phyloP scores from a whole-genome alignment of 2,797 vertebrate genomes.

The Neosilurus mollespiculum region DNA sequence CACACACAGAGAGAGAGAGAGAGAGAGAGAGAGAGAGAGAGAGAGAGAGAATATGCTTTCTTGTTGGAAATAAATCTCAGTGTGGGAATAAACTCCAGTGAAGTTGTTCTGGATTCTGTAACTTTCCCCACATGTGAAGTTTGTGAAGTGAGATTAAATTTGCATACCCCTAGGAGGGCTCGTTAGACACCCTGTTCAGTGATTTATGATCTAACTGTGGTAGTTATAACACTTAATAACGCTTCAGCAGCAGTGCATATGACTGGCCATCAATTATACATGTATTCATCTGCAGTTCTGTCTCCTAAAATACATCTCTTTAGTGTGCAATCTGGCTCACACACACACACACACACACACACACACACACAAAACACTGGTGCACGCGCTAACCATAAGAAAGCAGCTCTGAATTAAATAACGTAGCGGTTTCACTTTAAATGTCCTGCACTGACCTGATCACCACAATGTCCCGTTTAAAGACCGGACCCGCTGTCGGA shows the following conservation, averaged over 20 bases:
- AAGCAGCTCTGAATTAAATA: neutral
- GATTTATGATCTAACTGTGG: neutral
- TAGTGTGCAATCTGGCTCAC: neutral
- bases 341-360: neutral
- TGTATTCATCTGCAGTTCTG: neutral
- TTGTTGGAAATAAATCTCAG: neutral
- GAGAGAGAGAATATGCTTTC: too few relatives aligned
- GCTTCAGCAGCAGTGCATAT: neutral
- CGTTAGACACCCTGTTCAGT: neutral
- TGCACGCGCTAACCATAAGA: conserved; percentile 21
- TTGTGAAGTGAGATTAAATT: too few relatives aligned
- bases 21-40: neutral
- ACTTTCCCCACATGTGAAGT: neutral
- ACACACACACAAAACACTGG: neutral
- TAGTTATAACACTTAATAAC: conserved; percentile 7
- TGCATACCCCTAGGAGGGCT: neutral
- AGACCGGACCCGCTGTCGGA: neutral
- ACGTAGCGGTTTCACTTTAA: neutral
- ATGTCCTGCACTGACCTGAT: conserved; percentile 25
- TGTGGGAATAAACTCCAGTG: neutral
- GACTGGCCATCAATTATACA: neutral
- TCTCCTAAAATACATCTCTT: neutral
- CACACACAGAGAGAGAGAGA: neutral
- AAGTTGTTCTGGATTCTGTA: neutral
- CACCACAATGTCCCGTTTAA: neutral